These are phyloP conservation scores for Orthonevra nobilis DNA, from an alignment of 2,888 invertebrate genomes.

Conservation along the genomic window DNA sequence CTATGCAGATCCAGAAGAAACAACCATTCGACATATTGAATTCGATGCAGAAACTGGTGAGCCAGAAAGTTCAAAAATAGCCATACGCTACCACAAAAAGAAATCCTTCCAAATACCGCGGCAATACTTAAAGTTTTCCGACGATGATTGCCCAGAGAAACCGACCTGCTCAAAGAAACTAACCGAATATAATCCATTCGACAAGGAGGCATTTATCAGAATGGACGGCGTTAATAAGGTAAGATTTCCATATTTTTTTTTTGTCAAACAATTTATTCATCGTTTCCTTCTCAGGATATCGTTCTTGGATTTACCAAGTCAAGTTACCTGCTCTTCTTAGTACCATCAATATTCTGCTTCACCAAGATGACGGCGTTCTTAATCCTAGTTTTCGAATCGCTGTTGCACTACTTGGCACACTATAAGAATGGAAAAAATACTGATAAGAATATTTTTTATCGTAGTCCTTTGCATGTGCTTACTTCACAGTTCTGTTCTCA, in stretches of 20 bases:
- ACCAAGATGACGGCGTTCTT: constrained; percentile 81
- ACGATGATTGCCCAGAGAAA: constrained; percentile 29
- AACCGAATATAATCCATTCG: constrained; percentile 58
- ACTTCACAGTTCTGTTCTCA: constrained; percentile 86
- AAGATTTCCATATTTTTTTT: constrained; percentile 31
- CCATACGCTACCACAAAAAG: constrained; percentile 77
- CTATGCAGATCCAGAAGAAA: constrained; percentile 67
- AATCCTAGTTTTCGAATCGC: constrained; percentile 82
- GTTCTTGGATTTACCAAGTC: constrained; percentile 78
- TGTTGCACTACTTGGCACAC: constrained; percentile 86
- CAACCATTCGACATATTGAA: constrained; percentile 72
- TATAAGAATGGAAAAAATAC: constrained; percentile 84
- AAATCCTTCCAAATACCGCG: constrained; percentile 78
- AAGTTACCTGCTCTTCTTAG: constrained; percentile 82
- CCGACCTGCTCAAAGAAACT: constrained; percentile 57
- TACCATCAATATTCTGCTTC: constrained; percentile 83
- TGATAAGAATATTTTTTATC: constrained; percentile 83
- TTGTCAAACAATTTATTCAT: neutral
- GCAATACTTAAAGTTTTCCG: constrained; percentile 72
- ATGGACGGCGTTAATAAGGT: constrained; percentile 78
- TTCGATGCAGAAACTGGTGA: constrained; percentile 79
- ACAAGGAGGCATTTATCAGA: constrained; percentile 75
- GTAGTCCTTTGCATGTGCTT: constrained; percentile 86
- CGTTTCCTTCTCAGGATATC: constrained; percentile 74
- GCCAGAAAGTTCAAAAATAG: constrained; percentile 75